Percentiles rank a stretch among this genome's conserved stretches.
Evolutionary conservation across 2,797 vertebrate species (phyloP).

Genomic region (Chrosomus eos): DNA sequence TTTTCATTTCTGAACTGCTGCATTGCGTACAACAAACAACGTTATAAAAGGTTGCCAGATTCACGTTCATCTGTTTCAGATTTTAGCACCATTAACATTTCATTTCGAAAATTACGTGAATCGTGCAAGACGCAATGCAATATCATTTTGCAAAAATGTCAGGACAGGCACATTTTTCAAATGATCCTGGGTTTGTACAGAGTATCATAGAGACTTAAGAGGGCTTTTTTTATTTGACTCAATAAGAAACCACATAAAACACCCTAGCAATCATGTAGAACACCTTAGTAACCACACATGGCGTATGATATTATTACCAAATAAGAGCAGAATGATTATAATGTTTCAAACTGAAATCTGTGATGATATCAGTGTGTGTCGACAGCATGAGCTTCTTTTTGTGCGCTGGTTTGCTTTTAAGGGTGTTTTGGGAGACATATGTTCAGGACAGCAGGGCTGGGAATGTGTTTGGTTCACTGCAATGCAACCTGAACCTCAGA

Average conservation of each 20-base stretch:
- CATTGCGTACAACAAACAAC: not conserved
- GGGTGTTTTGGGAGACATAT: conserved; percentile 52
- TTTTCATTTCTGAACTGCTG: not conserved
- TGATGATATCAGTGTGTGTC: conserved; percentile 29
- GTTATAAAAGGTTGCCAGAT: not conserved
- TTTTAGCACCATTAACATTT: not conserved
- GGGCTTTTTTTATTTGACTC: not conserved
- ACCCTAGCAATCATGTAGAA: too few relatives aligned
- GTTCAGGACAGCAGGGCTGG: conserved; percentile 45
- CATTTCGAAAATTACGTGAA: not conserved
- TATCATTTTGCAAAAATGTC: not conserved
- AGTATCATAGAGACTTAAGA: not conserved
- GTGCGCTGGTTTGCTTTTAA: conserved; percentile 26
- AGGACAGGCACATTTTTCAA: not conserved
- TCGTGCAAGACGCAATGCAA: not conserved
- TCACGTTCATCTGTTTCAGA: not conserved
- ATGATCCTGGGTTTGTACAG: not conserved
- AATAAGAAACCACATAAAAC: not conserved
- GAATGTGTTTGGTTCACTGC: conserved; percentile 49
- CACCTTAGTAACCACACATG: not conserved
- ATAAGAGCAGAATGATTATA: not conserved
- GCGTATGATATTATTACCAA: not conserved
- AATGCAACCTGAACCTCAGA: conserved; percentile 28
- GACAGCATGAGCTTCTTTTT: conserved; percentile 26
- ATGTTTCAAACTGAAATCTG: conserved; percentile 5